These are phyloP conservation scores for Urechis unicinctus DNA, from an alignment of 2,888 invertebrate genomes.

Conservation along the genomic window DNA sequence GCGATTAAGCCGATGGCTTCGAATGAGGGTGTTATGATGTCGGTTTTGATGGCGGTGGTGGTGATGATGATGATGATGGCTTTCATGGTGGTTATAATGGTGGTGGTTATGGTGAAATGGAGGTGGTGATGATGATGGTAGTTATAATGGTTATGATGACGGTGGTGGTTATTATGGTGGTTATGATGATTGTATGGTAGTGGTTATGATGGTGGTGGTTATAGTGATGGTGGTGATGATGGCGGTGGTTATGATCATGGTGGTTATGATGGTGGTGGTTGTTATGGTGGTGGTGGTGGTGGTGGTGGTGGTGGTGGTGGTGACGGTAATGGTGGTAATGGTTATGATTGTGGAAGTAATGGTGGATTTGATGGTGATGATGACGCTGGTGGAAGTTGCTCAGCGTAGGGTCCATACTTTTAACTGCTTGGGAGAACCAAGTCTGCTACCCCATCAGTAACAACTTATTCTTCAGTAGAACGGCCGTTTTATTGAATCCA, in stretches of 20 bases:
- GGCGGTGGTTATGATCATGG: constrained; percentile 1
- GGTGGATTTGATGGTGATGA: constrained; percentile 7
- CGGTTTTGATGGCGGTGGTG: constrained; percentile 1
- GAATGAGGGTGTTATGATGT: no score
- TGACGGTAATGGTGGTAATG: constrained; percentile 6
- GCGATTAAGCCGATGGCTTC: no score
- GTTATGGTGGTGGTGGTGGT: constrained; percentile 2
- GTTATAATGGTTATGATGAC: constrained; percentile 4
- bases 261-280: constrained; percentile 3
- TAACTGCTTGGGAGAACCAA: no score
- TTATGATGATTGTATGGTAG: background rate
- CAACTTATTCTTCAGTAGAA: no score
- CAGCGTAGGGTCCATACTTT: no score
- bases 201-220: background rate
- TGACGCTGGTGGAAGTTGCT: background rate
- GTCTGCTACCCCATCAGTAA: no score
- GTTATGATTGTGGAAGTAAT: constrained; percentile 3
- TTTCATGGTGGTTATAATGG: constrained; percentile 5
- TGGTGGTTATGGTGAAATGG: no score
- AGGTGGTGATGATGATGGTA: constrained; percentile 5
- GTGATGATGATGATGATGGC: constrained; percentile 2
- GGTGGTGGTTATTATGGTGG: background rate
- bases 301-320: constrained; percentile 2
- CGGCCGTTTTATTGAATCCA: no score
- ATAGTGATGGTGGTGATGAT: constrained; percentile 2